Percentiles rank a stretch among this genome's conserved stretches.
Evolutionary conservation across 92 coral and sea anemone species (phyloP).

Genomic region (Muricea muricata): DNA sequence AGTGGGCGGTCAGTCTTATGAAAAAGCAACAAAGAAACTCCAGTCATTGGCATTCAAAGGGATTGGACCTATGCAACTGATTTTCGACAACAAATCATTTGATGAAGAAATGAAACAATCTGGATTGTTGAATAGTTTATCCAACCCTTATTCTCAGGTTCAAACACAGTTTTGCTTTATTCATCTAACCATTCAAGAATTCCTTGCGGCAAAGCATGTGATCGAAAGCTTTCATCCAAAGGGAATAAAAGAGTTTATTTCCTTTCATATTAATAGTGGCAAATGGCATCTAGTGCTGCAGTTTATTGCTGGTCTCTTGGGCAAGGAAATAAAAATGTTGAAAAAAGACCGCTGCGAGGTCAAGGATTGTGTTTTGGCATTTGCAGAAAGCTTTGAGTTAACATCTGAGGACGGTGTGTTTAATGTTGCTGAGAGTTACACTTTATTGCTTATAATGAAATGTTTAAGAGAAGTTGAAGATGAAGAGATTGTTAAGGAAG

Average conservation of each 20-base stretch:
- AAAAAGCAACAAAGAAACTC: background rate
- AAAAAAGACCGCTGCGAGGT: background rate
- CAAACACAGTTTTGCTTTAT: background rate
- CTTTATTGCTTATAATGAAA: background rate
- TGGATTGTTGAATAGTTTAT: background rate
- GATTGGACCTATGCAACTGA: background rate
- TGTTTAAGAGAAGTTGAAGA: background rate
- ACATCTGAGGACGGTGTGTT: background rate
- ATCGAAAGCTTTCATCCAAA: background rate
- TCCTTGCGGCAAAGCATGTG: background rate
- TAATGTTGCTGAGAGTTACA: background rate
- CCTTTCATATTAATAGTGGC: background rate
- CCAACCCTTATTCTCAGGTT: background rate
- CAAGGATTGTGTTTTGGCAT: background rate
- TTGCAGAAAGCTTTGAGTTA: background rate
- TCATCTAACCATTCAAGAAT: conserved; percentile 12
- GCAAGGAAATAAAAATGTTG: too few species aligned
- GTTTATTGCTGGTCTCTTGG: conserved; percentile 13
- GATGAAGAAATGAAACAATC: background rate
- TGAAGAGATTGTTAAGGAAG: background rate
- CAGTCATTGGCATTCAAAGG: background rate
- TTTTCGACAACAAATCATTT: background rate
- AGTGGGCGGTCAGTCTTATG: background rate
- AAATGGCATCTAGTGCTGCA: conserved; percentile 14
- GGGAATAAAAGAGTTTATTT: background rate